Percentiles rank a stretch among this genome's conserved stretches.
phyloP scores from a whole-genome alignment of 2,113 vertebrate genomes.

The Taurulus bubalis region DNA sequence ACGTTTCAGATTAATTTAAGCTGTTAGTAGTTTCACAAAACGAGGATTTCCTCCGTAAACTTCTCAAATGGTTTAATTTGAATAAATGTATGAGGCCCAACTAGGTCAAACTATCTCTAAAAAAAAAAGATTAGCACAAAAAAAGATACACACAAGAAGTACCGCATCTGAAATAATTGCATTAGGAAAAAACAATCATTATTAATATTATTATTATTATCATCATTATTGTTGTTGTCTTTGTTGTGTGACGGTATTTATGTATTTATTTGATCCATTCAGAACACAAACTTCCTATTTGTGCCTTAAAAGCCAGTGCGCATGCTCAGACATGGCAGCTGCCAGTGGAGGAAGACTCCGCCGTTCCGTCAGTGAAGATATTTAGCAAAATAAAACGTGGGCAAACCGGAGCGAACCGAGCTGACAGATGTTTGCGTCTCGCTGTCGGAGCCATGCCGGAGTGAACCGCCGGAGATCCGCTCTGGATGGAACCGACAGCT shows the following conservation, averaged over 20 bases:
- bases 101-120: no score
- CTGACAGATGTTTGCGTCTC: neutral
- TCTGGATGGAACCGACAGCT: conserved; percentile 55
- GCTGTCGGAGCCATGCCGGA: neutral
- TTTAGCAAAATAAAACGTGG: neutral
- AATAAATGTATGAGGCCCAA: no score
- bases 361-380: neutral
- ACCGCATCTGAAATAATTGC: neutral
- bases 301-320: neutral
- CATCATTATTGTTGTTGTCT: neutral
- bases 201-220: neutral
- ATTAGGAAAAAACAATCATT: neutral
- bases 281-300: neutral
- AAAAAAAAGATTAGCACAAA: no score
- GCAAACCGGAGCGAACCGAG: neutral
- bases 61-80: no score
- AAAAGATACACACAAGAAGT: no score
- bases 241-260: neutral
- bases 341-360: neutral
- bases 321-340: conserved; percentile 59
- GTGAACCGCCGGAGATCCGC: neutral
- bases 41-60: no score
- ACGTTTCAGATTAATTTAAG: no score
- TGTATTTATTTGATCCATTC: neutral
- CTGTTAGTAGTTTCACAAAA: neutral